phyloP scores from a whole-genome alignment of 2,888 invertebrate genomes.

The Acheta domesticus region DNA sequence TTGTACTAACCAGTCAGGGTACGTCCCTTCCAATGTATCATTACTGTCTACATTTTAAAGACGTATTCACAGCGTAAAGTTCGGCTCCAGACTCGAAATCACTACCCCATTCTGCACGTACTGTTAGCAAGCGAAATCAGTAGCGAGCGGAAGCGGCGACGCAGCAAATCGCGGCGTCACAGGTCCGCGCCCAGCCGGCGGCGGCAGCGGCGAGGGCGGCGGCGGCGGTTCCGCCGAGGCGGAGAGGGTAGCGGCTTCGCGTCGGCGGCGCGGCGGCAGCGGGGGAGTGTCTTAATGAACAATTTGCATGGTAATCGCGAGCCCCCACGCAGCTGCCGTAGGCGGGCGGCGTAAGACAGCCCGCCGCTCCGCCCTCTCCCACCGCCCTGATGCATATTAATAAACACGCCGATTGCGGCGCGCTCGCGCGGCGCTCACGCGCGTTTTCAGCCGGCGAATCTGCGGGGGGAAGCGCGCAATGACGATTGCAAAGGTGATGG shows the following conservation, averaged over 20 bases:
- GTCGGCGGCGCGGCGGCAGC: background rate
- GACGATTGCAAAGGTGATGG: too few species aligned
- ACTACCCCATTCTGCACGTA: too few species aligned
- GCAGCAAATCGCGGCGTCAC: background rate
- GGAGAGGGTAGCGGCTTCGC: background rate
- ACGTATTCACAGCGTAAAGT: too few species aligned
- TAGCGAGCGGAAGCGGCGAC: background rate
- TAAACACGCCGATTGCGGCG: background rate
- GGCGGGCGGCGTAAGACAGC: background rate
- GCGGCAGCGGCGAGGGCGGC: background rate
- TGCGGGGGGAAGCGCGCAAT: too few species aligned
- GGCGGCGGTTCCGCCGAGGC: background rate
- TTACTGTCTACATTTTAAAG: too few species aligned
- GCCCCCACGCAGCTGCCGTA: background rate
- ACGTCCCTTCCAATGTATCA: too few species aligned
- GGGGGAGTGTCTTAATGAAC: constrained; percentile 18
- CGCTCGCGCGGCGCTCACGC: background rate
- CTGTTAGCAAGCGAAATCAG: too few species aligned
- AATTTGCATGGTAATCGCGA: background rate
- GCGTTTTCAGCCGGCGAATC: background rate
- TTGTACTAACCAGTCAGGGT: too few species aligned
- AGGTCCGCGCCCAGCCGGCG: background rate
- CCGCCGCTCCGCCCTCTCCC: background rate
- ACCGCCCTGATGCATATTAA: constrained; percentile 18
- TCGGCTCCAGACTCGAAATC: too few species aligned